Percentiles rank a stretch among this genome's conserved stretches.
These are phyloP conservation scores for Chaetodon trifasciatus DNA, from an alignment of 2,797 vertebrate species.

Conservation along the genomic window DNA sequence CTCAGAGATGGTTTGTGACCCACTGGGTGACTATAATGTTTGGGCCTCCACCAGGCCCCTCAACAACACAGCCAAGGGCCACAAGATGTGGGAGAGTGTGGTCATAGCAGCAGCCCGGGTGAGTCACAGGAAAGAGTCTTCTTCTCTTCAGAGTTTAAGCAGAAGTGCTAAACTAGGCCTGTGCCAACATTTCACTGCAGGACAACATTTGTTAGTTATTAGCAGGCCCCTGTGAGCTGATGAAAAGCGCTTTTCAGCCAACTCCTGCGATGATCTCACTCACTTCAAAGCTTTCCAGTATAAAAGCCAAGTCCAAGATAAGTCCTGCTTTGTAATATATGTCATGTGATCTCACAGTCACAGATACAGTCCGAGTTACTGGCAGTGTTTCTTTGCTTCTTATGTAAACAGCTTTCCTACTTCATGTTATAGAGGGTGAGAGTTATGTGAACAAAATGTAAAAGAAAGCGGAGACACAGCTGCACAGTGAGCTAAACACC, in stretches of 20 bases:
- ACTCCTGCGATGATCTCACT: slow-evolving; percentile 29
- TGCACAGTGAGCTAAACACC: not conserved
- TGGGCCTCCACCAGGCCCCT: slow-evolving; percentile 90
- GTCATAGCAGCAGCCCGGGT: slow-evolving; percentile 91
- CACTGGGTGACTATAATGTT: slow-evolving; percentile 90
- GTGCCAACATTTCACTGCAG: not conserved
- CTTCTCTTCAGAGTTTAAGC: not conserved
- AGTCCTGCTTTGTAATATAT: slow-evolving; percentile 3
- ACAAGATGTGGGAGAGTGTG: slow-evolving; percentile 80
- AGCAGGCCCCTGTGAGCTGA: not conserved
- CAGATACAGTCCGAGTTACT: not conserved
- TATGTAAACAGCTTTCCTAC: not conserved
- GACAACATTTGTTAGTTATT: not conserved
- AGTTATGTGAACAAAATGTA: not conserved
- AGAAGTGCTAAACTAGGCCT: not conserved
- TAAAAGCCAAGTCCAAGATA: not conserved
- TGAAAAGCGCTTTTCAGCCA: not conserved
- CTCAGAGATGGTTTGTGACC: slow-evolving; percentile 92
- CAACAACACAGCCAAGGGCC: slow-evolving; percentile 86
- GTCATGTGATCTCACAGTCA: not conserved
- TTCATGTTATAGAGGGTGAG: not conserved
- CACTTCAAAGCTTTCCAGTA: slow-evolving; percentile 4
- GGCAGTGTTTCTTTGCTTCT: slow-evolving; percentile 2
- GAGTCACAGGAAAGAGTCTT: slow-evolving; percentile 55
- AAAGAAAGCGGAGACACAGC: not conserved